Evolutionary conservation across 2,888 invertebrate species (phyloP), one percentile per base, ranked within the genome.

Genomic region (Protonemura montana): DNA sequence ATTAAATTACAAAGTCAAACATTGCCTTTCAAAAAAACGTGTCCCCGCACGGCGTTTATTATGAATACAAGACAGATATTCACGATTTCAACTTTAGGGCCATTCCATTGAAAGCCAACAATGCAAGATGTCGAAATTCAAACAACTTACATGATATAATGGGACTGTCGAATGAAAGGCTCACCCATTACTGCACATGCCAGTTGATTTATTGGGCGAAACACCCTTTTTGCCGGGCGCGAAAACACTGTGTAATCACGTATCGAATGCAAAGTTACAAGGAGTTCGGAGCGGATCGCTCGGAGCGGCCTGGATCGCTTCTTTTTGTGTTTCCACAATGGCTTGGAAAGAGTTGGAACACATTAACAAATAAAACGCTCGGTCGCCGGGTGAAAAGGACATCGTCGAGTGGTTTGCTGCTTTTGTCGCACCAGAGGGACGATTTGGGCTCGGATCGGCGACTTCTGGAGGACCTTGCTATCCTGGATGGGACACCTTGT

Each of bases 301-400:
- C n/a, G n/a, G n/a, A n/a, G n/a, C n/a, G n/a, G 35, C 35, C 35
- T 10, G 35, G 35, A 10, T 35, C n/a, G 82, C 35, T 29, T 27
- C 35, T 83, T 86, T 86, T 84, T 86, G 81, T 86, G 85, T 85
- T 85, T 41, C 85, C 35, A 86, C 86, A 86, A 86, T 86, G 86
- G 85, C 85, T 85, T 85, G 86, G 85, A 85, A 86, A 86, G 77
- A 27, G 82, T 26, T 83, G 42, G n/a, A 83, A 42, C n/a, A 25
- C 26, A 30, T 83, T 83, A 35, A 83, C 41, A 42, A 42, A 42
- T 41, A 42, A 21, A 42, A 83, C 42, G 21, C 28, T 6, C 3
- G 3, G n/a, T 78, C 0, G 7, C 26, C 10, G 5, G 26, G 26
- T 26, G 27, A 83, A 83, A 83, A 41, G 41, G 82, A 35, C 82